These are phyloP conservation scores for Brachionus angularis DNA, from an alignment of 1,140 invertebrate genomes.

Conservation along the genomic window DNA sequence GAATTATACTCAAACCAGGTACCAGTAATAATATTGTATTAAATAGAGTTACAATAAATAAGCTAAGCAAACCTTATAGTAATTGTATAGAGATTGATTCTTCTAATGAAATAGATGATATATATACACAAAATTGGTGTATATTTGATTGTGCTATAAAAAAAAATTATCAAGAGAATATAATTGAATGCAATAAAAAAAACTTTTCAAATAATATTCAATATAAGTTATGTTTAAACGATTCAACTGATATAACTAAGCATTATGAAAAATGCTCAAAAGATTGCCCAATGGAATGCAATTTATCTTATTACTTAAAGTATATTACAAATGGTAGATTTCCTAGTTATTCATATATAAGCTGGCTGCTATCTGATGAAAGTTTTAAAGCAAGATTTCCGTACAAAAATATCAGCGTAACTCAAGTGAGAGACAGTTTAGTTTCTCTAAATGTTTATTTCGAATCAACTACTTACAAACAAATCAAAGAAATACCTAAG, in stretches of 20 bases:
- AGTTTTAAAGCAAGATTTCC: neutral
- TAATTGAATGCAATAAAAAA: neutral
- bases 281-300: slow-evolving; percentile 32
- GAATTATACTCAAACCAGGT: neutral
- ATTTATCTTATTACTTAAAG: neutral
- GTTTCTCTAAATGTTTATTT: slow-evolving; percentile 22
- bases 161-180: neutral
- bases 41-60: neutral
- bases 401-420: neutral
- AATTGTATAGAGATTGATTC: neutral
- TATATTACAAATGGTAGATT: neutral
- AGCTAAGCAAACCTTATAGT: neutral
- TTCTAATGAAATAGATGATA: neutral
- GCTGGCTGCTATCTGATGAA: neutral
- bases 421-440: neutral
- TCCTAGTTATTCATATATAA: neutral
- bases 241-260: slow-evolving; percentile 5
- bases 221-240: neutral
- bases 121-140: slow-evolving; percentile 9
- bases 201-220: neutral
- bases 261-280: neutral
- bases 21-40: slow-evolving; percentile 5
- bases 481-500: neutral
- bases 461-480: neutral
- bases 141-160: neutral